Evolutionary conservation across 2,113 vertebrate genomes (phyloP), one percentile per base, ranked within the genome.

Genomic region (Oryzias curvinotus): DNA sequence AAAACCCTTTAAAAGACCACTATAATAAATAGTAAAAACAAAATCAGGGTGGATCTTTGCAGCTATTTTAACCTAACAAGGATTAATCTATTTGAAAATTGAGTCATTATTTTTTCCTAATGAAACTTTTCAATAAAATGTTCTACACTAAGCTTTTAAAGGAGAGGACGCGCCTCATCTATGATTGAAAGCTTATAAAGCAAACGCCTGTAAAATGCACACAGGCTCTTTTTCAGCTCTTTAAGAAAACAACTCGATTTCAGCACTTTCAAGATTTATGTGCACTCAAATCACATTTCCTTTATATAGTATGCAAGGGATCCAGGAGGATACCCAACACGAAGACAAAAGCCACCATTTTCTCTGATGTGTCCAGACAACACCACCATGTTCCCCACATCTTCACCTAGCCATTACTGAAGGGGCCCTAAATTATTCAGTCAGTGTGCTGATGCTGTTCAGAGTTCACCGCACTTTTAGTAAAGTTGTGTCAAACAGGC

Each of bases 351-450:
- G 18, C 14, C 17, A 14, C 15, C 48, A 30, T 62, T 68, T 62
- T 49, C 57, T 18, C 30, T 68, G 3, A 53, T 42, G 18, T 66
- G 55, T 71, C 30, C 42, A 48, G 62, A 80, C 71, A 47, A 23
- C 49, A 30, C 45, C 13, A 5, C 25, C 65, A 71, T 68, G 54
- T 76, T 72, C 69, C 73, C 75, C 58, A 62, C 67, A 63, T 74
- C 19, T 70, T 49, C 52, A 78, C 64, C 60, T 69, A 55, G 52
- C 52, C 52, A 25, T 60, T 45, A 64, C 59, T 25, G 60, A 58
- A 14, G 28, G 21, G 23, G 49, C 46, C 47, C 55, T 82, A 46
- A 78, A 75, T 82, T 73, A 77, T 84, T 77, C 26, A 84, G 67
- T 17, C 56, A 12, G 10, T 16, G 19, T 5, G 28, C 4, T 60